Evolutionary conservation across 2,888 invertebrate genomes (phyloP), one percentile per base, ranked within the genome.

Genomic region (Rhorus exstirpatorius): DNA sequence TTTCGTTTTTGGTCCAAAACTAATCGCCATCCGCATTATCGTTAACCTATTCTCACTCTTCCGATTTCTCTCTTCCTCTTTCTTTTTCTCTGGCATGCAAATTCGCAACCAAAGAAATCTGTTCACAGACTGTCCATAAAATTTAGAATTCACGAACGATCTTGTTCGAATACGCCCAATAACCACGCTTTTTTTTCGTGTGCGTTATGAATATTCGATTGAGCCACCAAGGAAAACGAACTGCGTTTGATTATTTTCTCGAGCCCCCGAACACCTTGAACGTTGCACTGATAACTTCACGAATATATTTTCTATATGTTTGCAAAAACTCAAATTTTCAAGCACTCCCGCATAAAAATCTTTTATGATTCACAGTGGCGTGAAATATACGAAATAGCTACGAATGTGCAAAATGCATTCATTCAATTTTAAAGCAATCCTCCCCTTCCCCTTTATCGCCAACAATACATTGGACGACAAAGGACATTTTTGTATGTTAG

Each of bases 121-220:
- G 51, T 72, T 60, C 49, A 44, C 68, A 63, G 53, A 63, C 58
- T 74, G 14, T 70, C 68, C 61, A 63, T 51, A 70, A 77, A 81
- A 70, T 74, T 83, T 61, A 76, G 79, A 84, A 83, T 83, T 78
- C 78, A 81, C 70, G 63, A 61, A 81, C 72, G 12, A 53, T 63
- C 58, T 78, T 61, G 74, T 72, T 72, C 53, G 14, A 3, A 51
- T 70, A 24, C 24, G 55, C 14, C 67, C 80, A 83, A 80, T 80
- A 75, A 65, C 75, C 49, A 61, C 51, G 63, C 38, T 68, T 38
- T 10, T 53, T 26, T 72, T 35, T 19, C 61, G n/a, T 72, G 24
- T 7, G 14, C 38, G 46, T 61, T 67, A 83, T 84, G 83, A 84
- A 83, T 84, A 83, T 84, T 83, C 79, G 77, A 84, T 81, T 71